Conservation (phyloP, 1,140 invertebrate species). For the Calliphora vicina region DNA sequence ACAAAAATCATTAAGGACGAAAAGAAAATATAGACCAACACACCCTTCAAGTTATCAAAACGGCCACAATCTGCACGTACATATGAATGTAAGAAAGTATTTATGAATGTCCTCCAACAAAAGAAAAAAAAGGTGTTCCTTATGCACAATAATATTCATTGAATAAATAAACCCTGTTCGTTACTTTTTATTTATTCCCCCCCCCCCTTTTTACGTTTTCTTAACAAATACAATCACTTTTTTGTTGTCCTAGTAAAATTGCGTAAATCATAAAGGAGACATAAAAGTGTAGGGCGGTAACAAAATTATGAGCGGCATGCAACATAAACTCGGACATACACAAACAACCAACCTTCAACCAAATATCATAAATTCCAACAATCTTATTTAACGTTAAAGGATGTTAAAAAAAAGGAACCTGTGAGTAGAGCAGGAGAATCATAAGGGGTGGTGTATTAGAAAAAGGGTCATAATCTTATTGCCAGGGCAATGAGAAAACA, state of each 20-base stretch:
- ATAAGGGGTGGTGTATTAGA: neutral
- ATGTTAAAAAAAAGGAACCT: too few species aligned
- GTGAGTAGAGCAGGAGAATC: too few species aligned
- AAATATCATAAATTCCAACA: neutral
- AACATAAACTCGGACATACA: neutral
- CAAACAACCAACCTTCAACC: neutral
- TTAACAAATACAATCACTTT: neutral
- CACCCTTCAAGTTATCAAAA: neutral
- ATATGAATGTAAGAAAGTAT: neutral
- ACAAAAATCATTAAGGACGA: neutral
- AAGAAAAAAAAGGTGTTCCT: neutral
- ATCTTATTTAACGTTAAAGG: neutral
- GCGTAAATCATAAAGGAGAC: conserved; percentile 28
- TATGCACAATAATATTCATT: neutral
- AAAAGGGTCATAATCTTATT: neutral
- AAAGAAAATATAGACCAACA: neutral
- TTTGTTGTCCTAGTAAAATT: neutral
- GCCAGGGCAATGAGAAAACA: neutral
- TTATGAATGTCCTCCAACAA: neutral
- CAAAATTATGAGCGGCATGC: conserved; percentile 13
- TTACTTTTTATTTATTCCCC: too few species aligned
- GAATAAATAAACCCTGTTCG: neutral
- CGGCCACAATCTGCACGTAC: neutral
- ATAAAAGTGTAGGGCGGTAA: conserved; percentile 24
- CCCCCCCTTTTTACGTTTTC: neutral